phyloP scores from a whole-genome alignment of 1,140 invertebrate species.

The Amphibalanus amphitrite region DNA sequence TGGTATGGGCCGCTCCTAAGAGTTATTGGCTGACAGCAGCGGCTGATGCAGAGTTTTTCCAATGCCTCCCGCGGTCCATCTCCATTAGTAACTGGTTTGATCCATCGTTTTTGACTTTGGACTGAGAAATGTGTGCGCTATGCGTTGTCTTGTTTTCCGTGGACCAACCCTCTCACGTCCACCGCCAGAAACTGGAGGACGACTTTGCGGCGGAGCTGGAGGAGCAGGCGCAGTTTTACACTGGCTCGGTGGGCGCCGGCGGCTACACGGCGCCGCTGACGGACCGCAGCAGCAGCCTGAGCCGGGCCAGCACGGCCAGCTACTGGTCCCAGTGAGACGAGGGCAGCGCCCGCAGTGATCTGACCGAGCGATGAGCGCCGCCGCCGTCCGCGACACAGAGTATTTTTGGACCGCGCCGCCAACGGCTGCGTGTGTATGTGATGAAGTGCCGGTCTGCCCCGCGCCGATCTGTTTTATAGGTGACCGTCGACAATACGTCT shows the following conservation, averaged over 20 bases:
- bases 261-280: neutral
- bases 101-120: slow-evolving; percentile 7
- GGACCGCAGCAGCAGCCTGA: neutral
- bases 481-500: too few relatives aligned
- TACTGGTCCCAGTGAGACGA: neutral
- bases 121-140: neutral
- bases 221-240: slow-evolving; percentile 61
- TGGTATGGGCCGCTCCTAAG: slow-evolving; percentile 14
- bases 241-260: neutral
- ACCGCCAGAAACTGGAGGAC: slow-evolving; percentile 59
- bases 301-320: neutral
- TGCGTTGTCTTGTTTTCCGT: too few relatives aligned
- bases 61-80: slow-evolving; percentile 4
- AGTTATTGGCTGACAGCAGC: slow-evolving; percentile 1
- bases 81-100: slow-evolving; percentile 6
- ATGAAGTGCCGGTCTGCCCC: too few relatives aligned
- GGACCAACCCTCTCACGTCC: too few relatives aligned
- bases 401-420: slow-evolving; percentile 45
- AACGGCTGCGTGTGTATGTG: too few relatives aligned
- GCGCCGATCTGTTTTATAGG: too few relatives aligned
- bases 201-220: slow-evolving; percentile 62
- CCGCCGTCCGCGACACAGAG: too few relatives aligned
- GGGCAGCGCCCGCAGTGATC: too few relatives aligned
- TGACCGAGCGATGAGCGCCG: slow-evolving; percentile 31
- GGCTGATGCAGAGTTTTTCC: neutral